These are phyloP conservation scores for Erythrocercus mccallii DNA, from an alignment of 2,113 vertebrate species.

Conservation along the genomic window DNA sequence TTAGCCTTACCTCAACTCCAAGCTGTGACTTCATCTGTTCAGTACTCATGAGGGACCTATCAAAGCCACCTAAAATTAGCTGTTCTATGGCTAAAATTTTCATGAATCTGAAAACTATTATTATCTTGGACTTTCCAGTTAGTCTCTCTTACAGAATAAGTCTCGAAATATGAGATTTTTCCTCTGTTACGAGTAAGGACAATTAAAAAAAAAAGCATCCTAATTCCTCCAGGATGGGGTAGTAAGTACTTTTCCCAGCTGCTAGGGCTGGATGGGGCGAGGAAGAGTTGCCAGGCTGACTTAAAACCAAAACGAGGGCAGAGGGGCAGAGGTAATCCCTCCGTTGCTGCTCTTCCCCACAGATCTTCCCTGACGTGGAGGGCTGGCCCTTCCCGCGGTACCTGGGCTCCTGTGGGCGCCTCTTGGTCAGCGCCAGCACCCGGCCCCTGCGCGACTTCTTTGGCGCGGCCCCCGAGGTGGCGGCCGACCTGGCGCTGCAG, in stretches of 20 bases:
- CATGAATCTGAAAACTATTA: conserved; percentile 29
- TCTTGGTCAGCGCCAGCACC: conserved; percentile 75
- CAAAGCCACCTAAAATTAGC: conserved; percentile 47
- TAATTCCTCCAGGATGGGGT: not conserved
- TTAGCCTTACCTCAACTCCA: not conserved
- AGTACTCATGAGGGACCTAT: not conserved
- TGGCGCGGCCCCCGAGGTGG: conserved; percentile 50
- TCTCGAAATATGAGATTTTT: not conserved
- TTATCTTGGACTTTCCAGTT: conserved; percentile 2
- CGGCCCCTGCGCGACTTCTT: conserved; percentile 72
- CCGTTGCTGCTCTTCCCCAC: not conserved
- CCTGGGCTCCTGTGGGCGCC: conserved; percentile 80
- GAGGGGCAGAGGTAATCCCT: not conserved
- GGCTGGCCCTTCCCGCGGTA: conserved; percentile 85
- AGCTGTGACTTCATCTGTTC: not conserved
- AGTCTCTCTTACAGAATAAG: not conserved
- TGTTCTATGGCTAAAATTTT: conserved; percentile 14
- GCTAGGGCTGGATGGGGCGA: not conserved
- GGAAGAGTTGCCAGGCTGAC: not conserved
- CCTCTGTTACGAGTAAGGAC: not conserved
- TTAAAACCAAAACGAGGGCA: not conserved
- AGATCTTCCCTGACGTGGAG: conserved; percentile 83
- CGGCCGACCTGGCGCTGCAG: conserved; percentile 77
- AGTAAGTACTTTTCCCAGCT: not conserved
- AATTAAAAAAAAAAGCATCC: rapidly evolving